These are phyloP conservation scores for Buathra laborator DNA, from an alignment of 2,888 invertebrate species.

Conservation along the genomic window DNA sequence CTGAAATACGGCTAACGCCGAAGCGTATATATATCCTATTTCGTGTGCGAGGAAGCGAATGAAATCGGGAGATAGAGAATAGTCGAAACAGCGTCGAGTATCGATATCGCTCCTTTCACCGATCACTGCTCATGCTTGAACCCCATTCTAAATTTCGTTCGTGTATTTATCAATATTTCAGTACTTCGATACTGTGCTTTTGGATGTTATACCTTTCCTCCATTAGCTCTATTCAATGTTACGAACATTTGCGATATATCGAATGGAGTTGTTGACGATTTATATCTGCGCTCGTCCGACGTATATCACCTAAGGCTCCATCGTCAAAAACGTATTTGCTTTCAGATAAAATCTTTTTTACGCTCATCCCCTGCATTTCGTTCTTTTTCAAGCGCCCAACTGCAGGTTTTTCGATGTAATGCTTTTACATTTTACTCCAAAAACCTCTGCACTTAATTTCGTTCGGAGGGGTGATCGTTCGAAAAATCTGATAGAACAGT, in stretches of 20 bases:
- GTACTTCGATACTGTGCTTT: conserved; percentile 30
- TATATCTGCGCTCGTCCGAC: too few species aligned
- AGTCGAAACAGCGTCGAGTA: conserved; percentile 9
- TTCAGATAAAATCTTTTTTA: too few species aligned
- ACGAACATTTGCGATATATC: neutral
- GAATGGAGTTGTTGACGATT: too few species aligned
- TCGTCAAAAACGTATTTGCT: too few species aligned
- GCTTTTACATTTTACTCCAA: neutral
- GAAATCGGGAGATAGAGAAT: neutral
- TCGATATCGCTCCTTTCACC: conserved; percentile 43
- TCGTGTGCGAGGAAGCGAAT: neutral
- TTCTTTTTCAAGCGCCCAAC: neutral
- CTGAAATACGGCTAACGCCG: conserved; percentile 54
- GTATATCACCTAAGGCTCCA: too few species aligned
- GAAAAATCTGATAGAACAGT: conserved; percentile 10
- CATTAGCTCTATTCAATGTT: neutral
- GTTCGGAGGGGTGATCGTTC: conserved; percentile 1
- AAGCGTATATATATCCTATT: neutral
- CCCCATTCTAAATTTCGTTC: conserved; percentile 43
- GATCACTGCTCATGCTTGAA: conserved; percentile 24
- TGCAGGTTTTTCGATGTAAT: neutral
- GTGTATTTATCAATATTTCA: conserved; percentile 57
- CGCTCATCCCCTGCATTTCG: too few species aligned
- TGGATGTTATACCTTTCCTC: conserved; percentile 8
- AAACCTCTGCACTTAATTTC: conserved; percentile 3